A percentile compares a stretch with the other conserved stretches of the same genome.
Evolutionary conservation across 1,140 invertebrate species (phyloP).

Genomic region (Conopomorpha cramerella): DNA sequence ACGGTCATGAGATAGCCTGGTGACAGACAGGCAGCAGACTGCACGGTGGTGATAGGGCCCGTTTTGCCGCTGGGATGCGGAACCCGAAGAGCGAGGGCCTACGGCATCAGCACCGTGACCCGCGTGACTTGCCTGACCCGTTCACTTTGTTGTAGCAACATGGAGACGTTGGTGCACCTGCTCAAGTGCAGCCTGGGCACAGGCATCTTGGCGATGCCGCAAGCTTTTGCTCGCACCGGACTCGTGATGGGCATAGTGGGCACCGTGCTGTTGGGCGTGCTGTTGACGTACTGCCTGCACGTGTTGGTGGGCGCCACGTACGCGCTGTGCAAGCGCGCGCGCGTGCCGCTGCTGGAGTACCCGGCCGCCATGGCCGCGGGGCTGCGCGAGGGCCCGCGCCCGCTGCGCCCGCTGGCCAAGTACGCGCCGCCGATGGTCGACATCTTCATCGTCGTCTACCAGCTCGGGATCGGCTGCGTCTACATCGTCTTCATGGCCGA

Average conservation of each 20-base stretch:
- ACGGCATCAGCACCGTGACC: no score
- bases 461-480: constrained; percentile 88
- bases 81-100: no score
- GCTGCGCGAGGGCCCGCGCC: constrained; percentile 62
- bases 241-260: constrained; percentile 65
- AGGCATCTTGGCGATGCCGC: constrained; percentile 81
- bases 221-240: constrained; percentile 74
- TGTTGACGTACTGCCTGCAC: constrained; percentile 71
- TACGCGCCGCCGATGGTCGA: constrained; percentile 65
- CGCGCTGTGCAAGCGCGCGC: constrained; percentile 55
- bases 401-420: constrained; percentile 60
- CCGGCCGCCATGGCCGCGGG: constrained; percentile 69
- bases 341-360: constrained; percentile 66
- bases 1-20: no score
- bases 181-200: constrained; percentile 78
- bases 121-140: no score
- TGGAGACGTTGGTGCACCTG: constrained; percentile 70
- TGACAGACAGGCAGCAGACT: no score
- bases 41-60: no score
- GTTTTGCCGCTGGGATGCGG: no score
- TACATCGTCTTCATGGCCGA: constrained; percentile 86
- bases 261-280: constrained; percentile 63
- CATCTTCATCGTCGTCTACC: constrained; percentile 79
- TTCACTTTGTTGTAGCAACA: constrained; percentile 56
- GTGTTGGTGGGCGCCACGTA: constrained; percentile 65